These are phyloP conservation scores for Saccopteryx leptura DNA, from an alignment of 2,113 vertebrate genomes.

Conservation along the genomic window DNA sequence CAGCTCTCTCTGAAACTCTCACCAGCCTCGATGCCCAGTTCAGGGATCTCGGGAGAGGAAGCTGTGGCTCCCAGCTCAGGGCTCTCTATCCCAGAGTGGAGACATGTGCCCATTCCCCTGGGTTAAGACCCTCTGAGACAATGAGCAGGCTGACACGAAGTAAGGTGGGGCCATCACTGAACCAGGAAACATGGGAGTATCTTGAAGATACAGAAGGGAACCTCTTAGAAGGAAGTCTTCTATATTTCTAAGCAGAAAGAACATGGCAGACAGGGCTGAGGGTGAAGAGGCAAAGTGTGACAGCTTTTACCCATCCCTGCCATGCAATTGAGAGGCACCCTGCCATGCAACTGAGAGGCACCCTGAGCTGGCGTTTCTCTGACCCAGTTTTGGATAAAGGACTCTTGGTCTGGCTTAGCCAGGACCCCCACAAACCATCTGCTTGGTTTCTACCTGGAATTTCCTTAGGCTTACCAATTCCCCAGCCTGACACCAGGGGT, in stretches of 20 bases:
- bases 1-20: not conserved
- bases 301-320: not conserved
- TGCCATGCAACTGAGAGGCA: not conserved
- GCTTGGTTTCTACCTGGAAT: not conserved
- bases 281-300: not conserved
- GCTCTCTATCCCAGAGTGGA: not conserved
- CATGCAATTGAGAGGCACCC: not conserved
- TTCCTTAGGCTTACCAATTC: not conserved
- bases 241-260: slow-evolving; percentile 36
- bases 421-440: not conserved
- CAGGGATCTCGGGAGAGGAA: not conserved
- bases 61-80: not conserved
- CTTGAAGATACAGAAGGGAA: not conserved
- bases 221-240: not conserved
- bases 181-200: accelerated
- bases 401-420: not conserved
- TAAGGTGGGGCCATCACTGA: not conserved
- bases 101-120: not conserved
- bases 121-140: not conserved
- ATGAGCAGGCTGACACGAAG: not conserved
- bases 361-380: not conserved
- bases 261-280: not conserved
- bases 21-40: not conserved
- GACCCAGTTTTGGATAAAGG: not conserved
- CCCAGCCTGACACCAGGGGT: not conserved